Conservation (phyloP, 2,797 vertebrate species). For the Acropternis orthonyx region DNA sequence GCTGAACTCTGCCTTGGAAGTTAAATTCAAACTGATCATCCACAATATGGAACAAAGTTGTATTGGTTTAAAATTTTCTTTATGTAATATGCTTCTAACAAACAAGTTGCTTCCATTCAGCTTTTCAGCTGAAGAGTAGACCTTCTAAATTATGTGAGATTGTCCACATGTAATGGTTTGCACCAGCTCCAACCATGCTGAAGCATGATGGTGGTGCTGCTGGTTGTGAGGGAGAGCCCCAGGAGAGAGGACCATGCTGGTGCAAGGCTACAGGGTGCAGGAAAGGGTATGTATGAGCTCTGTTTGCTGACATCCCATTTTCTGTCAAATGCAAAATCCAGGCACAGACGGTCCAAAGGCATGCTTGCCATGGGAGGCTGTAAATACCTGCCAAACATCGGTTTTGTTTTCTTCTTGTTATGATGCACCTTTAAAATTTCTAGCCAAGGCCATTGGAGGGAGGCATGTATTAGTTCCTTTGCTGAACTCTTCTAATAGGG, state of each 20-base stretch:
- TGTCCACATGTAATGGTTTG: accelerated
- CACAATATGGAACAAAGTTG: accelerated
- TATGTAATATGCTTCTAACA: not conserved
- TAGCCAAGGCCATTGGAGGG: not conserved
- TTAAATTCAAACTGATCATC: not conserved
- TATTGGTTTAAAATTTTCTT: not conserved
- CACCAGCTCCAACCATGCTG: not conserved
- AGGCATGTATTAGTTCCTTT: not conserved
- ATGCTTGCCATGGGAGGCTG: not conserved
- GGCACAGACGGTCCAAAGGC: not conserved
- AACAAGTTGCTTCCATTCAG: not conserved
- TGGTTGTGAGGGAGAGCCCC: not conserved
- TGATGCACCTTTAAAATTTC: not conserved
- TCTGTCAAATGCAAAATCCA: not conserved
- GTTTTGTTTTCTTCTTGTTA: not conserved
- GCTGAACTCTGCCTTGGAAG: not conserved
- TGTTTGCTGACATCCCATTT: not conserved
- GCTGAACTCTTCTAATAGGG: not conserved
- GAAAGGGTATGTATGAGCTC: accelerated
- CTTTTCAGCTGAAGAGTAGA: not conserved
- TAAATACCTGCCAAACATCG: not conserved
- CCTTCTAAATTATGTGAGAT: not conserved
- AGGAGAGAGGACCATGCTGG: not conserved
- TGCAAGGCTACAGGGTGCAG: not conserved
- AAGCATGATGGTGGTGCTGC: accelerated